Base-by-base conservation (phyloP, 2,888 invertebrate genomes). In the Phengaris alcon region DNA sequence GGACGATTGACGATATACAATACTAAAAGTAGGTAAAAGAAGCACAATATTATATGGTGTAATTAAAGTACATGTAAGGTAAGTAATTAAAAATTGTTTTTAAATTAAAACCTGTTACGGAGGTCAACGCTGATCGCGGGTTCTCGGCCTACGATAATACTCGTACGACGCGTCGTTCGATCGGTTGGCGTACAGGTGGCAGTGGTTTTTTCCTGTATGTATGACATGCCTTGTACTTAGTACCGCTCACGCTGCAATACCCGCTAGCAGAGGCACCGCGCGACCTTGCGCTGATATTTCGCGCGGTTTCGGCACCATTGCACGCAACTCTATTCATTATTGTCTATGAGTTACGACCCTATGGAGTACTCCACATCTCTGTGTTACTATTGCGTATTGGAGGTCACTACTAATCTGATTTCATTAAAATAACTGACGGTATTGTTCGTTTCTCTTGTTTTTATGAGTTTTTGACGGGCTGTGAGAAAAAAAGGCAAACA, bases 241-340 rank as follows among this genome's bases (percentile, higher is more conserved):
- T 22, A 22, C 22, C 22, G 22, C 4, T 35, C 35, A 4, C 48
- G 48, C 52, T 9, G 52, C 52, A 12, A 5, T 10, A 64, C 6
- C 12, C 64, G 64, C 64, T 44, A 6, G 6, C 35, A 64, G 10
- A 35, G 13, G 6, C 13, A 6, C 70, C 70, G 70, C 70, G 70
- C 48, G 70, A 64, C 70, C 70, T 70, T 48, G 70, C 70, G 15
- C 70, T 48, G 70, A 48, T 52, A 70, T 70, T 70, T 51, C 51
- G 70, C 22, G 22, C 51, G 15, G 22, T 70, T 48, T 70, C 70
- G 70, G 70, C 70, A 70, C 48, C 51, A 44, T 44, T 64, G 51
- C 70, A 51, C 70, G 70, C 70, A 70, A 70, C 48, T 44, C 70
- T 44, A 70, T 70, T 70, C 51, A 51, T 10, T 64, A 35, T 59